phyloP scores from a whole-genome alignment of 1,140 invertebrate species.

The Drosophila miranda region DNA sequence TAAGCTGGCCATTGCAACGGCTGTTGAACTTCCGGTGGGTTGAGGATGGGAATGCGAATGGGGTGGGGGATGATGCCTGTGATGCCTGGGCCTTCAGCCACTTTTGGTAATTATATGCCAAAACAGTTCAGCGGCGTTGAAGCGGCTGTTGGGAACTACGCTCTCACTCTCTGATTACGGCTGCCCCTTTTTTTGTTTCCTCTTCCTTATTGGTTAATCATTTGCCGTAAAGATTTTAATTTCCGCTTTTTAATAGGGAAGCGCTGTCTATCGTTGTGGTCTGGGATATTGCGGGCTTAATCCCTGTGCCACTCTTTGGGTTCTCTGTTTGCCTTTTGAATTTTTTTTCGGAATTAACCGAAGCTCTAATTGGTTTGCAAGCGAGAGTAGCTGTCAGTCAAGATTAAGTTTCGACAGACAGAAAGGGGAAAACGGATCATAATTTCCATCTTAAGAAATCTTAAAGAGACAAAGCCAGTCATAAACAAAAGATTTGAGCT shows the following conservation, averaged over 20 bases:
- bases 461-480: not conserved
- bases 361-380: slow-evolving; percentile 42
- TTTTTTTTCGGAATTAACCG: slow-evolving; percentile 42
- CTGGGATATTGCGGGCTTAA: slow-evolving; percentile 13
- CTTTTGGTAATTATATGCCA: slow-evolving; percentile 77
- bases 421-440: slow-evolving; percentile 15
- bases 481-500: not conserved
- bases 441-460: slow-evolving; percentile 19
- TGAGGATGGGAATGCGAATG: too few species aligned
- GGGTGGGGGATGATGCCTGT: slow-evolving; percentile 28
- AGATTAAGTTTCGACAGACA: slow-evolving; percentile 16
- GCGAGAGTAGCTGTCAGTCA: slow-evolving; percentile 35
- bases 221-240: slow-evolving; percentile 81
- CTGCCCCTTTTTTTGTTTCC: slow-evolving; percentile 36
- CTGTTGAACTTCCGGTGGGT: slow-evolving; percentile 69
- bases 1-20: slow-evolving; percentile 77
- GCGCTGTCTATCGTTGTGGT: slow-evolving; percentile 32
- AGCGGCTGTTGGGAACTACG: slow-evolving; percentile 37
- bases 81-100: slow-evolving; percentile 47
- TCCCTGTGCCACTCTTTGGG: slow-evolving; percentile 20
- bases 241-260: slow-evolving; percentile 71
- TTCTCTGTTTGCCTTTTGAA: slow-evolving; percentile 53
- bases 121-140: slow-evolving; percentile 61
- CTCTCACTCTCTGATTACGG: slow-evolving; percentile 11
- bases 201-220: slow-evolving; percentile 75